Base-by-base conservation (phyloP, 2,888 invertebrate genomes). In the Blomia tropicalis region DNA sequence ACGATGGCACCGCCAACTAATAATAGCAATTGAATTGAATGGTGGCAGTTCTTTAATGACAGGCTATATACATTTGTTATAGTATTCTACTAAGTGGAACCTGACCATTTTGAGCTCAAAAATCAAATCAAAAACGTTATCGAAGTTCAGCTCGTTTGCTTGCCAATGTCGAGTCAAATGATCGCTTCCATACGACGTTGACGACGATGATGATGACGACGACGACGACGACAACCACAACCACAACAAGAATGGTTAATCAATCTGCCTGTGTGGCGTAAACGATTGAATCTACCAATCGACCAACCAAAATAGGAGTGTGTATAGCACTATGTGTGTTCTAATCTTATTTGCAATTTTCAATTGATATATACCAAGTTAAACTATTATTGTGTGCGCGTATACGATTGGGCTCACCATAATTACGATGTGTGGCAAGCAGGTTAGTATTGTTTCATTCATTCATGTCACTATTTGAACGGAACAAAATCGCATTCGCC, bases 341-440 rank as follows among this genome's bases (percentile, higher is more conserved):
- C 51, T 47, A 47, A 47, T 47, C 51, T 7, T 19, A 47, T 47
- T 47, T 47, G 51, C 7, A 7, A 27, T n/a, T 25, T 7, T 19
- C 51, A 47, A 47, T 47, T n/a, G 51, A n/a, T 27, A 47, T n/a
- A 11, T 47, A 19, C 51, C 27, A 7, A n/a, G n/a, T 7, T 47
- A n/a, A 7, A 47, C n/a, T 25, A 14, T 22, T 27, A 47, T 47
- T 27, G 7, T 7, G 7, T 11, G 51, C 14, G 36, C 22, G 51
- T n/a, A 41, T n/a, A 47, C 51, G n/a, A 27, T 47, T 19, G 51
- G n/a, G 23, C n/a, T n/a, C n/a, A n/a, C 51, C 51, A 47, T 47
- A 47, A 47, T 47, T 47, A 47, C 51, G 51, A 47, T 47, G 51
- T 47, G 51, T 47, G 51, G 51, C 51, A 7, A 47, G 51, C n/a